Evolutionary conservation across 2,113 vertebrate species (phyloP).

Genomic region (Limnothrissa miodon): DNA sequence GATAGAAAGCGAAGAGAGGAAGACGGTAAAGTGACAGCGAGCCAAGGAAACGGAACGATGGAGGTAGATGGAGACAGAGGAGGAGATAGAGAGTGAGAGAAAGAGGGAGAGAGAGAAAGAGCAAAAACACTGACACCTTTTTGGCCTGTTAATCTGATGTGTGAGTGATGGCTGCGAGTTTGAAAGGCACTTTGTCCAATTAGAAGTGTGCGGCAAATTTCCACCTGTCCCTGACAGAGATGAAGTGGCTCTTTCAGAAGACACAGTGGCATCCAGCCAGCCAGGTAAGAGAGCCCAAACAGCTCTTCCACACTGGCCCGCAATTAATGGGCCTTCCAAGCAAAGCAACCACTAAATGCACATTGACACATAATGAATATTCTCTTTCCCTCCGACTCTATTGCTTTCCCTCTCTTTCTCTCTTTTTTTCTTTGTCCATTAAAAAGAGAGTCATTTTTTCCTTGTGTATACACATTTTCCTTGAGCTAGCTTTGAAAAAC

Average conservation of each 20-base stretch:
- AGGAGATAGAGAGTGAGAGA: constrained; percentile 33
- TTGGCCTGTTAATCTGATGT: constrained; percentile 69
- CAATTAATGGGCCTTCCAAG: constrained; percentile 93
- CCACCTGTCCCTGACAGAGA: constrained; percentile 89
- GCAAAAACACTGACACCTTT: constrained; percentile 60
- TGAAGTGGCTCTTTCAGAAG: constrained; percentile 88
- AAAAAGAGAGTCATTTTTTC: background rate
- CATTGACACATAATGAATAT: constrained; percentile 79
- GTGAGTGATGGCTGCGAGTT: constrained; percentile 75
- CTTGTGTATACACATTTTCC: background rate
- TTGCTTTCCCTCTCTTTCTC: background rate
- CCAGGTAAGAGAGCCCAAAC: constrained; percentile 80
- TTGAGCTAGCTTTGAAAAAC: background rate
- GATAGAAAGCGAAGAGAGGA: constrained; percentile 24
- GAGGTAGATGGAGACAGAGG: background rate
- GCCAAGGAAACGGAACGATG: background rate
- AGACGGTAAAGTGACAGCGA: background rate
- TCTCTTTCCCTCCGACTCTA: constrained; percentile 39
- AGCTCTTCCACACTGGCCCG: constrained; percentile 76
- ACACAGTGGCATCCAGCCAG: constrained; percentile 78
- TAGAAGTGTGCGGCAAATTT: constrained; percentile 86
- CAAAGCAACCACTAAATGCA: constrained; percentile 79
- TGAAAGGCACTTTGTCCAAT: constrained; percentile 94
- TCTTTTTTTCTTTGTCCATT: background rate
- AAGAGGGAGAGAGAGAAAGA: constrained; percentile 6